Conservation (phyloP, 2,113 vertebrate species). For the Bujurquina vittata region DNA sequence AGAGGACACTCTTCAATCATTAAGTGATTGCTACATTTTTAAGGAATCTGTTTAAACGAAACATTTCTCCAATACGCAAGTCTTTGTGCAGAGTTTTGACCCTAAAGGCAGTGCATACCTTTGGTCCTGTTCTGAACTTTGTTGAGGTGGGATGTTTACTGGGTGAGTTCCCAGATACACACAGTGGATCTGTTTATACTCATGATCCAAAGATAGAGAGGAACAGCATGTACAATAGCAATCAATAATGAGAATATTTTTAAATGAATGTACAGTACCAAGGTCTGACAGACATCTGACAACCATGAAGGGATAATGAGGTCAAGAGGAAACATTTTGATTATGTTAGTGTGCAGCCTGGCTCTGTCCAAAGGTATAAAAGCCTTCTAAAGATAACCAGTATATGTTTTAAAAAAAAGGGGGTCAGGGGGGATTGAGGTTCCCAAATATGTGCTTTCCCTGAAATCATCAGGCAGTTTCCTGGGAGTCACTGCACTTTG, state of each 20-base stretch:
- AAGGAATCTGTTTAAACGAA: neutral
- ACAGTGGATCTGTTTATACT: neutral
- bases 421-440: neutral
- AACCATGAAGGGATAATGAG: neutral
- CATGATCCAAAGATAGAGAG: neutral
- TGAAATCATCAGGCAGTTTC: neutral
- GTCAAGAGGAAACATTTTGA: neutral
- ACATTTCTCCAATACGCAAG: neutral
- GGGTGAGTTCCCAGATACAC: neutral
- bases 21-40: neutral
- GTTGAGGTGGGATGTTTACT: neutral
- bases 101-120: too few species aligned
- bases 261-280: neutral
- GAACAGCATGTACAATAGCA: neutral
- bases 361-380: constrained; percentile 2
- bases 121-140: neutral
- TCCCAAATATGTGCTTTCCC: neutral
- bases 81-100: too few species aligned
- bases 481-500: neutral
- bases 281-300: neutral
- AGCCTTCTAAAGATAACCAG: neutral
- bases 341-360: neutral
- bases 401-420: too few species aligned
- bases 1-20: too few species aligned
- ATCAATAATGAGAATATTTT: neutral